phyloP scores from a whole-genome alignment of 2,797 vertebrate species.

The Alcedo atthis region DNA sequence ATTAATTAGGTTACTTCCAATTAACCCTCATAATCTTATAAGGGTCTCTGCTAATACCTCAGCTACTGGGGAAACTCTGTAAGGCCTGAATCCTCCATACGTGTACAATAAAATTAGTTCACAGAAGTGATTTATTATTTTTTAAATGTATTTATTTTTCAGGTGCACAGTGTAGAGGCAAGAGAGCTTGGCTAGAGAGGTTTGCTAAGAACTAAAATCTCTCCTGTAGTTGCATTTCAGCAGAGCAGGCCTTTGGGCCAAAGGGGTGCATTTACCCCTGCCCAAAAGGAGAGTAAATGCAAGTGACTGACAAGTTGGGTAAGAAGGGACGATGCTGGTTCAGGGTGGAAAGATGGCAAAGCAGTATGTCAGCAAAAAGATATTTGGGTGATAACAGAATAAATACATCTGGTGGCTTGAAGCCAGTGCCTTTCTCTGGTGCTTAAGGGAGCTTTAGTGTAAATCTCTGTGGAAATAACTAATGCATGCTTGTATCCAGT shows the following conservation, averaged over 20 bases:
- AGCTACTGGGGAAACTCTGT: constrained; percentile 58
- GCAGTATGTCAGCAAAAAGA: constrained; percentile 37
- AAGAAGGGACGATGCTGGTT: neutral
- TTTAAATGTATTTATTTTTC: neutral
- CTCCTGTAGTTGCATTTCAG: neutral
- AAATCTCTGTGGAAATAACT: constrained; percentile 44
- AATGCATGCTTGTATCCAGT: neutral
- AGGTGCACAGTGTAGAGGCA: neutral
- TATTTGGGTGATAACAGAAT: constrained; percentile 19
- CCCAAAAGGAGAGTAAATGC: neutral
- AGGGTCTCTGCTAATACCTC: constrained; percentile 66
- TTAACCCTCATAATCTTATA: constrained; percentile 74
- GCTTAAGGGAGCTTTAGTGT: neutral
- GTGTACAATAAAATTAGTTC: neutral
- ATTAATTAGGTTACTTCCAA: constrained; percentile 80
- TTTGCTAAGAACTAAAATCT: neutral
- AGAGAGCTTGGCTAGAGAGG: neutral
- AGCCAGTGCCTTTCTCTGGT: neutral
- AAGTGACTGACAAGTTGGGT: neutral
- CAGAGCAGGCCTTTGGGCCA: neutral
- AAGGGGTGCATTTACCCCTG: neutral
- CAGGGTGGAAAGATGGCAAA: neutral
- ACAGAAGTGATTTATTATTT: neutral
- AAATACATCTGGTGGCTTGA: neutral
- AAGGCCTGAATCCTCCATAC: constrained; percentile 31